Conservation (phyloP, 2,797 vertebrate genomes). For the Crotalus adamanteus region DNA sequence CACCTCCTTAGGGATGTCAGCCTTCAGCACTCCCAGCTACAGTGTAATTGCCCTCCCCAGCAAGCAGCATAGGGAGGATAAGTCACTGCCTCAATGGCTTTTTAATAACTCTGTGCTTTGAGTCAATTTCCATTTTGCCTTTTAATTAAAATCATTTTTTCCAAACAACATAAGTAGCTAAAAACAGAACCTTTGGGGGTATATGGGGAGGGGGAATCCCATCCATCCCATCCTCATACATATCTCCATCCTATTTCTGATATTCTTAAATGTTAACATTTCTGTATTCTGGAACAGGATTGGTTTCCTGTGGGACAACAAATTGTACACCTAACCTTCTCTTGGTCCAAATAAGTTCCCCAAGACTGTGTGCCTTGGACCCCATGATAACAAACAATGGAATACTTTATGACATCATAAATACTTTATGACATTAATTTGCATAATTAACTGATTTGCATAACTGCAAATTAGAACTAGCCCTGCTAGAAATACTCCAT, state of each 20-base stretch:
- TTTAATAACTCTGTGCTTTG: conserved; percentile 66
- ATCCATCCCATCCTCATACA: neutral
- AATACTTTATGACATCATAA: neutral
- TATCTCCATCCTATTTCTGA: neutral
- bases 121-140: conserved; percentile 65
- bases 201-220: neutral
- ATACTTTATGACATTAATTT: neutral
- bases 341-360: neutral
- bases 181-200: neutral
- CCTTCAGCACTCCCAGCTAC: neutral
- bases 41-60: conserved; percentile 17
- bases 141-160: conserved; percentile 73
- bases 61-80: conserved; percentile 43
- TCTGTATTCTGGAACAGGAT: neutral
- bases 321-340: neutral
- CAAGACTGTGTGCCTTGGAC: neutral
- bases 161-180: conserved; percentile 28
- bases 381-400: neutral
- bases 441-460: neutral
- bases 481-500: neutral
- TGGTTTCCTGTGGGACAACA: neutral
- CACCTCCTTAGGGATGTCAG: fast-evolving
- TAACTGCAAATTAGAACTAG: neutral
- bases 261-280: no score
- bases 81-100: conserved; percentile 59